Evolutionary conservation across 2,113 vertebrate species (phyloP), one percentile per base, ranked within the genome.

Genomic region (Eretmochelys imbricata): DNA sequence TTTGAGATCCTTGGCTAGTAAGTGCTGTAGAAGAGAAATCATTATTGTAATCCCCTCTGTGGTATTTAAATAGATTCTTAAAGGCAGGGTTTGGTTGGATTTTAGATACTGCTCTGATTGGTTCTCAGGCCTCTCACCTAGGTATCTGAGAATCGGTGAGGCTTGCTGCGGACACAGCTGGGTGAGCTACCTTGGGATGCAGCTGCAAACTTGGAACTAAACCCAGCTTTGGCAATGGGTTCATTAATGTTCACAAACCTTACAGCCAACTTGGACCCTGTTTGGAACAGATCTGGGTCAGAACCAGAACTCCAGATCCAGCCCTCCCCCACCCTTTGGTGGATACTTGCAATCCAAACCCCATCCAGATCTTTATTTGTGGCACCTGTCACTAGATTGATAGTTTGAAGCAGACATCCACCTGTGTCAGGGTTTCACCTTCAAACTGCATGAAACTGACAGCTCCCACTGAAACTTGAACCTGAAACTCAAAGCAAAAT

Each of bases 141-240:
- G 16, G 35, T 69, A 69, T 19, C 65, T 20, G 17, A 38, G 42
- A 79, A 42, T 14, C 31, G 48, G 51, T 3, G 24, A 1, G 0
- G 1, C 1, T 20, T 3, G 35, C 48, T 38, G 4, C 0, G 9
- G 22, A 25, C 24, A 46, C 13, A 82, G 2, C 8, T 76, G 35
- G 5, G 65, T 69, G 35, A 69, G 65, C 3, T n/a, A 17, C 35
- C 8, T 0, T 1, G 46, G 35, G 29, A 2, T 0, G 0, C 25
- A 35, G 9, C 17, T 31, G 29, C 0, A 0, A 49, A 48, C 50
- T 48, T 0, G 0, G 17, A 72, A n/a, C 62, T 76, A 38, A 10
- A 16, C 42, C 3, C 1, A 17, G 48, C 8, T 38, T 25, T 0
- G 2, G n/a, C 46, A 5, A 85, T 48, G 6, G 50, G 72, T 42